phyloP scores from a whole-genome alignment of 2,113 vertebrate genomes.

The Panthera leo region DNA sequence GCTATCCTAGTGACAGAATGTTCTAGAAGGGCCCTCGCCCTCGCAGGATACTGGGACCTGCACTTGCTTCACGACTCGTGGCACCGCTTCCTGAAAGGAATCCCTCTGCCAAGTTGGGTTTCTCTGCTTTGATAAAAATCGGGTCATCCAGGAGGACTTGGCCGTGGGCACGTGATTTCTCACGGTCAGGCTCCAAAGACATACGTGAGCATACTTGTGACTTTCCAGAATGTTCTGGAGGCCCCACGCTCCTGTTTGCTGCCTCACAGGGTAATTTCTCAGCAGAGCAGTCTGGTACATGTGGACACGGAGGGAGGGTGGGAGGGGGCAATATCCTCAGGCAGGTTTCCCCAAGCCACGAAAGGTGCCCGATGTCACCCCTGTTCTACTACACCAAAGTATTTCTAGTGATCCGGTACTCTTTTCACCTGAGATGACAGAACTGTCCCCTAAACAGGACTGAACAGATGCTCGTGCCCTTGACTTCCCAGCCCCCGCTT shows the following conservation, averaged over 20 bases:
- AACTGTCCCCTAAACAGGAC: background rate
- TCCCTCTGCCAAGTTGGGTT: background rate
- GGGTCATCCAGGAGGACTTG: too few relatives aligned
- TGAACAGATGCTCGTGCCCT: too few relatives aligned
- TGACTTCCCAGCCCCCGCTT: background rate
- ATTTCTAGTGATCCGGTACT: background rate
- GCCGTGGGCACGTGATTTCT: background rate
- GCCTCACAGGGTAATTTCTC: background rate
- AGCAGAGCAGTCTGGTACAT: background rate
- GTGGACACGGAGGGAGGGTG: background rate
- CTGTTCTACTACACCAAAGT: background rate
- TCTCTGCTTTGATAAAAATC: background rate
- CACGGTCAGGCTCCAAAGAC: background rate
- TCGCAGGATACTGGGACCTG: background rate
- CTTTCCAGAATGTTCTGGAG: background rate
- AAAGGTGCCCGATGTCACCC: background rate
- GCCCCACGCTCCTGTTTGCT: background rate
- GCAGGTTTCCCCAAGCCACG: background rate
- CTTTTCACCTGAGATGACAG: background rate
- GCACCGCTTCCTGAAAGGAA: background rate
- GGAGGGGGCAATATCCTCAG: background rate
- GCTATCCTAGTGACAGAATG: constrained; percentile 42
- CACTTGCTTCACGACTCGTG: background rate
- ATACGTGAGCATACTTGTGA: background rate
- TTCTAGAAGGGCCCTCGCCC: background rate